Evolutionary conservation across 2,888 invertebrate species (phyloP).

Genomic region (Ochropacha duplaris): DNA sequence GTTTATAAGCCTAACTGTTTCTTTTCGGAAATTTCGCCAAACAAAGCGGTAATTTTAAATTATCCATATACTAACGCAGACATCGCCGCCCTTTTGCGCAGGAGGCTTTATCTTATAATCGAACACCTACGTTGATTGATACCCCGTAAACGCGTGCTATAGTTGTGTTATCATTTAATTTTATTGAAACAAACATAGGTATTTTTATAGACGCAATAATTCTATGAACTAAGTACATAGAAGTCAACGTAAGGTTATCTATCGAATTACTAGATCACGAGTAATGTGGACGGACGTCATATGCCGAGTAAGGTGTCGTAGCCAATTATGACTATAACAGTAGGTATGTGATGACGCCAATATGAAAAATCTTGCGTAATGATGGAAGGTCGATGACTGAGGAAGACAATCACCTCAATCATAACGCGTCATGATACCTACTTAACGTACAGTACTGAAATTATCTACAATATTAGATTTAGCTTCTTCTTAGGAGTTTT

Average conservation of each 20-base stretch:
- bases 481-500: no score
- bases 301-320: neutral
- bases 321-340: neutral
- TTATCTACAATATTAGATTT: neutral
- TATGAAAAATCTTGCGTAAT: neutral
- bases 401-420: conserved; percentile 2
- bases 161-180: neutral
- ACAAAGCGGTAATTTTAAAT: no score
- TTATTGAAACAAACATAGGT: neutral
- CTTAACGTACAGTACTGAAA: neutral
- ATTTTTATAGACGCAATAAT: neutral
- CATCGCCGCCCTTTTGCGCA: no score
- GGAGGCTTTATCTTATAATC: no score
- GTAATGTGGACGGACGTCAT: neutral
- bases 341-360: neutral
- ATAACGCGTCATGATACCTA: neutral
- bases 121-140: no score
- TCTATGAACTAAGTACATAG: neutral
- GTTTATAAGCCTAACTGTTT: no score
- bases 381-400: neutral
- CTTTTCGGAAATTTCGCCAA: no score
- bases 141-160: neutral
- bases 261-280: neutral
- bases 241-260: conserved; percentile 1
- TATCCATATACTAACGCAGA: no score